Evolutionary conservation across 2,113 vertebrate species (phyloP), one percentile per base, ranked within the genome.

Genomic region (Nymphicus hollandicus): DNA sequence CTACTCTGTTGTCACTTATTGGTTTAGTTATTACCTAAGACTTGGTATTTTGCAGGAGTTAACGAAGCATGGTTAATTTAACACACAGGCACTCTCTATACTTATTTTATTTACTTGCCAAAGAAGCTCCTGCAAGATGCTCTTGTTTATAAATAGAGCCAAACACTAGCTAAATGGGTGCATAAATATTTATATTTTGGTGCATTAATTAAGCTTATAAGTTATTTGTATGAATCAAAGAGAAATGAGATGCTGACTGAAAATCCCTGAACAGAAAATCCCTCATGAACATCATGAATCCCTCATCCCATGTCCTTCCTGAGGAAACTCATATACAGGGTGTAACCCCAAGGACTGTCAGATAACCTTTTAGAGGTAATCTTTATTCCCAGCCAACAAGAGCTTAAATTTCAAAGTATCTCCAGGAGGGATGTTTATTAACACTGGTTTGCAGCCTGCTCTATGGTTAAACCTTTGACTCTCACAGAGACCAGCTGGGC

Each of bases 121-220:
- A 89, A 88, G 88, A 71, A 96, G 86, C 74, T 88, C 86, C 65
- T 94, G 39, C 76, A 92, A 86, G 81, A 94, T 94, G 79, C 35
- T 93, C 61, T 66, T 89, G 52, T 92, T 96, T 95, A 97, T 89
- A 89, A 96, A 96, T 84, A 94, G 63, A 93, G 43, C 23, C 35
- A 79, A 97, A 89, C 70, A 82, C 90, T 69, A 95, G 15, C 77
- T 94, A 96, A 94, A 85, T 65, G n/a, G 19, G 11, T 93, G 81
- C 76, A 97, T 94, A 97, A 97, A 96, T 95, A 96, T 96, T 97
- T 96, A 79, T 93, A 79, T 88, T 93, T 93, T 71, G 77, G 77
- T 69, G 58, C 81, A 77, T 95, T 95, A 97, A 93, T 90, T 27
- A 17, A 89, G 86, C 41, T 89, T 91, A 37, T 72, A 84, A 84